Base-by-base conservation (phyloP, 1,140 invertebrate species). In the Caerostris darwini region DNA sequence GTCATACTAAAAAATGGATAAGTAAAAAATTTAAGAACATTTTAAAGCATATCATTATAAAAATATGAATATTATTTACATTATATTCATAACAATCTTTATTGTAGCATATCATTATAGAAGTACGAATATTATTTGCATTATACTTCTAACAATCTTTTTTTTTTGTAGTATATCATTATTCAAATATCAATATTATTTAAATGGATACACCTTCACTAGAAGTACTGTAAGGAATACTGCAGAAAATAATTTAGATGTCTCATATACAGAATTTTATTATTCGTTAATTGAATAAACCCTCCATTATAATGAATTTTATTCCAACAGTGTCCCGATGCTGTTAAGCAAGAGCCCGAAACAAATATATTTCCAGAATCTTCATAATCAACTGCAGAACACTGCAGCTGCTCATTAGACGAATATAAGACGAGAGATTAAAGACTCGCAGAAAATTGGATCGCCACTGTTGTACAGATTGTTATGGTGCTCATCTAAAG, bases 381-480 rank as follows among this genome's bases (percentile, higher is more conserved):
- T 53, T 12, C 71, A 50, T 77, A 77, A 77, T 77, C 34, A 77
- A 77, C 8, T 77, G 71, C 71, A 77, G 71, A 77, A 77, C 34
- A 77, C 10, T 50, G 34, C 71, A 77, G 71, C 71, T 53, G 71
- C 71, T 77, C 71, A 77, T 77, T 77, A 77, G 19, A 77, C 71
- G 50, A 53, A 77, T 77, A 77, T 77, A 77, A 77, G 71, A 77
- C 71, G 71, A 77, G 50, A 77, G 50, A 77, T 77, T 77, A 77
- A 77, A 77, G 71, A 77, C 71, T 77, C 71, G 71, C 34, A 77
- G 34, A 53, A 77, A 77, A 77, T 77, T 77, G 71, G 34, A 77
- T 77, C 71, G 50, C 10, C 71, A 50, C 34, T 77, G 71, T 77
- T 77, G 71, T 77, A 77, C 71, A 77, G 71, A 77, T 77, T 77